phyloP scores from a whole-genome alignment of 2,113 vertebrate species.

The Marcusenius ussheri region DNA sequence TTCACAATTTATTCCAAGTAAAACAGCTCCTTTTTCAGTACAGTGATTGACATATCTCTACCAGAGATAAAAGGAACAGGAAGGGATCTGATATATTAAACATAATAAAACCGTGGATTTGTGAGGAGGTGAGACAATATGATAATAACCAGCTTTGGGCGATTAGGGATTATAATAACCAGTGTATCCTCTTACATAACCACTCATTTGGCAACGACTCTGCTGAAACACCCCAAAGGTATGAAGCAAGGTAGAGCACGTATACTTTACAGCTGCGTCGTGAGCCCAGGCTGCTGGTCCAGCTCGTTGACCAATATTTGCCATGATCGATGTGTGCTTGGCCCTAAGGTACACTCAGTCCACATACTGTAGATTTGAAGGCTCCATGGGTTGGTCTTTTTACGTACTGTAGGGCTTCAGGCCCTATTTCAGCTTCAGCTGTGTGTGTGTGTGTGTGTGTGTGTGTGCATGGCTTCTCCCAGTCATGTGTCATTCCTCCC shows the following conservation, averaged over 20 bases:
- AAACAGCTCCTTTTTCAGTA: background rate
- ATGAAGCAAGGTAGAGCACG: background rate
- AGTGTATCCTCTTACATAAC: background rate
- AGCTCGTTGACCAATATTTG: background rate
- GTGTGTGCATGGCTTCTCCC: background rate
- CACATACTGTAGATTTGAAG: background rate
- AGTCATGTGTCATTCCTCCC: background rate
- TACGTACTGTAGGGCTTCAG: background rate
- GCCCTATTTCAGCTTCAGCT: background rate
- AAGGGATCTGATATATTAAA: background rate
- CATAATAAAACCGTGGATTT: background rate
- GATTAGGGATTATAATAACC: background rate
- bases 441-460: background rate
- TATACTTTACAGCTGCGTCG: background rate
- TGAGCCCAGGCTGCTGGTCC: background rate
- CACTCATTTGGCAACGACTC: background rate
- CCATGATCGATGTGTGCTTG: background rate
- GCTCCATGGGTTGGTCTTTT: background rate
- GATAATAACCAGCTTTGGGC: constrained; percentile 7
- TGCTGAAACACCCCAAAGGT: constrained; percentile 1
- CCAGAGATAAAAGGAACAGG: background rate
- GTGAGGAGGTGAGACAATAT: background rate
- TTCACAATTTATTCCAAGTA: background rate
- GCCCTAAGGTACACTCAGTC: background rate
- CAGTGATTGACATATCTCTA: background rate